Conservation (phyloP, 1,140 invertebrate species). For the Limonius californicus region DNA sequence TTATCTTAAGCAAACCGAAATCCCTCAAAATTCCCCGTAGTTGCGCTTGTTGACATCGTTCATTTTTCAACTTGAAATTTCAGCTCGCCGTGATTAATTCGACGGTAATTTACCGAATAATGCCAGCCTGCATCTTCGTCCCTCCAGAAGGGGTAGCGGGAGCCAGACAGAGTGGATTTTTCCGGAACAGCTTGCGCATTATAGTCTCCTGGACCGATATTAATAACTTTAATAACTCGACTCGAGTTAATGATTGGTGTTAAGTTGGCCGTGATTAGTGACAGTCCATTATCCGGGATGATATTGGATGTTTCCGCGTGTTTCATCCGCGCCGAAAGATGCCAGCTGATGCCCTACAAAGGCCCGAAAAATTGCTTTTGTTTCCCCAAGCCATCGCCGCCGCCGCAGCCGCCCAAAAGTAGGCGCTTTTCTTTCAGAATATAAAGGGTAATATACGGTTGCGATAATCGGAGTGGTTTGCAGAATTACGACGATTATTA, state of each 20-base stretch:
- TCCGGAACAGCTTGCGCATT: not conserved
- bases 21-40: not conserved
- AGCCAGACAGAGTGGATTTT: not conserved
- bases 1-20: not conserved
- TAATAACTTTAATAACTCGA: not conserved
- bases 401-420: no score
- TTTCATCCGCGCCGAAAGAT: not conserved
- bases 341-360: no score
- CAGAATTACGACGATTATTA: no score
- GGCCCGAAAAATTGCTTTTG: no score
- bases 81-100: not conserved
- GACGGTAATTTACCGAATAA: not conserved
- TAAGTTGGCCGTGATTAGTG: constrained; percentile 1
- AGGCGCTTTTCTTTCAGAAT: no score
- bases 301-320: not conserved
- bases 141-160: not conserved
- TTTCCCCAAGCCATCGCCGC: no score
- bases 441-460: no score
- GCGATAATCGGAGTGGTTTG: no score
- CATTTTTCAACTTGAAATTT: not conserved
- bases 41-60: not conserved
- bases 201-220: not conserved
- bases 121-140: not conserved
- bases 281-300: not conserved
- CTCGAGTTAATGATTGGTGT: not conserved